These are phyloP conservation scores for Pseudorasbora parva DNA, from an alignment of 2,113 vertebrate genomes.

Conservation along the genomic window DNA sequence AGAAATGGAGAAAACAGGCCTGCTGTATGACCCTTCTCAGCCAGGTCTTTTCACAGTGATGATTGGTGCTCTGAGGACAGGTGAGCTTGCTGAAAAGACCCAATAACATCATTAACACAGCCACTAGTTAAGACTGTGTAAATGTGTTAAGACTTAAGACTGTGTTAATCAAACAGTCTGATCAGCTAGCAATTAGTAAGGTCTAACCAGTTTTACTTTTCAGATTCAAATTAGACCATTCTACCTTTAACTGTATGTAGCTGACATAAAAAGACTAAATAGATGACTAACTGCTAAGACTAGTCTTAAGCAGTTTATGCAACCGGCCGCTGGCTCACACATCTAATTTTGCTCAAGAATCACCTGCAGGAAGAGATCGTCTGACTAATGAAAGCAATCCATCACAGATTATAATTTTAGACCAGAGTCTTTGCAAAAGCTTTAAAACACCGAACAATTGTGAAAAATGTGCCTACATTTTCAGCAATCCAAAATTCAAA, in stretches of 20 bases:
- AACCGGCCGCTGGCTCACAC: too few species aligned
- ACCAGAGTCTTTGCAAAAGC: not conserved
- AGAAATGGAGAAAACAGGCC: not conserved
- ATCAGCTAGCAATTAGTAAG: too few species aligned
- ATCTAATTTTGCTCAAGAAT: not conserved
- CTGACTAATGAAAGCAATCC: too few species aligned
- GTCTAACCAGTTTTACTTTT: too few species aligned
- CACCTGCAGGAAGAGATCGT: not conserved
- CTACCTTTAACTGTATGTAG: too few species aligned
- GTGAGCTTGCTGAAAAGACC: not conserved
- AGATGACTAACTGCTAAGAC: too few species aligned
- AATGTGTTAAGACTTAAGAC: too few species aligned
- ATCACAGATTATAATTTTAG: not conserved
- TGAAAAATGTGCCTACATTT: not conserved
- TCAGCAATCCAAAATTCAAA: not conserved
- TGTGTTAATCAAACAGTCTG: too few species aligned
- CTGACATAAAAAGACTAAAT: too few species aligned
- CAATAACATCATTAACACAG: not conserved
- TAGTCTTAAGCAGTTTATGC: too few species aligned
- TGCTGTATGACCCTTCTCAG: not conserved
- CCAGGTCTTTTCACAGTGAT: not conserved
- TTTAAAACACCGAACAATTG: not conserved
- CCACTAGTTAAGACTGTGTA: too few species aligned
- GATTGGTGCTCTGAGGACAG: not conserved
- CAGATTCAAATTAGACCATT: too few species aligned